Conservation (phyloP, 2,113 vertebrate genomes). For the Notiomystis cincta region DNA sequence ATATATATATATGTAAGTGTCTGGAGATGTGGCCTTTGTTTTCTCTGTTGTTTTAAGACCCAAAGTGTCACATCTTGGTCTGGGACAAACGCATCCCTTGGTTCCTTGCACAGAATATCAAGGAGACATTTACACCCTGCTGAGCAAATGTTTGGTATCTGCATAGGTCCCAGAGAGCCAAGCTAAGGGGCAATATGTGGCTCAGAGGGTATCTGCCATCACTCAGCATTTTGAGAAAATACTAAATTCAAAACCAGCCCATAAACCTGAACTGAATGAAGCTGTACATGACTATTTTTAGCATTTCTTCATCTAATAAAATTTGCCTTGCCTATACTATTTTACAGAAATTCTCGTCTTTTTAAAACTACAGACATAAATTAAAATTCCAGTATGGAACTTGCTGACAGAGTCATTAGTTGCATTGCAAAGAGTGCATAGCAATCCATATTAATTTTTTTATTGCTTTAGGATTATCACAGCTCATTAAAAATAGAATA, state of each 20-base stretch:
- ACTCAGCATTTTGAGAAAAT: neutral
- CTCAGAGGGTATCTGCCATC: neutral
- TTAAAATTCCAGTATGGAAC: neutral
- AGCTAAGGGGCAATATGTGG: rapidly evolving
- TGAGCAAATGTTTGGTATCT: neutral
- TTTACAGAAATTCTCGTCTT: neutral
- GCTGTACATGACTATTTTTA: neutral
- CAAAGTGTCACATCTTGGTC: constrained; percentile 40
- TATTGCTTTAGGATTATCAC: neutral
- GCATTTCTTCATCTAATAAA: neutral
- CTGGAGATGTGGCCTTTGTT: neutral
- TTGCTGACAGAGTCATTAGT: neutral
- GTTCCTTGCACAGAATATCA: constrained; percentile 56
- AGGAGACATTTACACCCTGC: neutral
- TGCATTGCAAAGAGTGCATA: neutral
- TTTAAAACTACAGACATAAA: neutral
- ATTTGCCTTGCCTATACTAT: neutral
- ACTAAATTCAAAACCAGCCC: neutral
- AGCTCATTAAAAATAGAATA: neutral
- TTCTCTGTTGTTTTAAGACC: neutral
- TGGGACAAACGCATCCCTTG: constrained; percentile 10
- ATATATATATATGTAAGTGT: neutral
- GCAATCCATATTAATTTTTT: neutral
- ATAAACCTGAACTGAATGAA: neutral
- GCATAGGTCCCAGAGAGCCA: neutral